These are phyloP conservation scores for Chiridota heheva DNA, from an alignment of 35 echinoderm and acorn worm genomes.

Conservation along the genomic window DNA sequence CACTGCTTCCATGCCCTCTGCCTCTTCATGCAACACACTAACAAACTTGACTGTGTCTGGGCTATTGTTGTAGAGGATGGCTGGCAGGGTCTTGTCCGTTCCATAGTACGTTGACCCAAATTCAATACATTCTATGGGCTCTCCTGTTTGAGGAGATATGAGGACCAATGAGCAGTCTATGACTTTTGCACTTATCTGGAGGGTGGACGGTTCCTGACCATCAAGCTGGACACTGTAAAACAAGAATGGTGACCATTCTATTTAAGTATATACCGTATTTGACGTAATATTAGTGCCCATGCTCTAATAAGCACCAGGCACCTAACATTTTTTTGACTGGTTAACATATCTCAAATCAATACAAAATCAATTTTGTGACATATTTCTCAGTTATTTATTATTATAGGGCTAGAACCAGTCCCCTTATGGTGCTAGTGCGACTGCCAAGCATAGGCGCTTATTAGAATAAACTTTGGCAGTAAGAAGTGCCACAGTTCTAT, in stretches of 20 bases:
- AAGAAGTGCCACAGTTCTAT: no score
- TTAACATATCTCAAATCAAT: no score
- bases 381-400: no score
- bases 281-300: not conserved
- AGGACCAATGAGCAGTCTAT: constrained; percentile 88
- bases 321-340: not conserved
- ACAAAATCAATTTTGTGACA: no score
- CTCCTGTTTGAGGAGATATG: constrained; percentile 50
- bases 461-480: no score
- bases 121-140: constrained; percentile 66
- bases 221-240: constrained; percentile 70
- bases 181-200: constrained; percentile 72
- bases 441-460: no score
- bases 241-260: not conserved
- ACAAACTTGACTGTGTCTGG: constrained; percentile 96
- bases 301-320: not conserved
- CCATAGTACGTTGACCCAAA: constrained; percentile 97
- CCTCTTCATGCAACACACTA: constrained; percentile 75
- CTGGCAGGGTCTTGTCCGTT: constrained; percentile 74
- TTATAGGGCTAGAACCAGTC: no score
- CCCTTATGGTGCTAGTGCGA: no score
- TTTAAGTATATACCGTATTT: not conserved
- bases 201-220: constrained; percentile 74
- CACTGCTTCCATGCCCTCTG: constrained; percentile 88
- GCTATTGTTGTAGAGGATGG: constrained; percentile 91